Evolutionary conservation across 1,140 invertebrate genomes (phyloP).

Genomic region (Dolichoris vasculosae): DNA sequence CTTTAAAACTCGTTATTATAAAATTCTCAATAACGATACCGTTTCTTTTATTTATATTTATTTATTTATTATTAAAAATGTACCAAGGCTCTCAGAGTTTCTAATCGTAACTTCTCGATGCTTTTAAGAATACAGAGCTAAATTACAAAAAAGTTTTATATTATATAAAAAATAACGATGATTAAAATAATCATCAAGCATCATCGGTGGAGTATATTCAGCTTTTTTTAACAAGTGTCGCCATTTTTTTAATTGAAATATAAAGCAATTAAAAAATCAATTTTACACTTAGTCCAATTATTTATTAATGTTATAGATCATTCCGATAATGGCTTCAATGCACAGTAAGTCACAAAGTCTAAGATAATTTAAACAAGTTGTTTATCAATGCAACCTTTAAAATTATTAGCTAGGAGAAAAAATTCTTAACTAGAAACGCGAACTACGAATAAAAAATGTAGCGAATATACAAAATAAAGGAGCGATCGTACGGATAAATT

Average conservation of each 20-base stretch:
- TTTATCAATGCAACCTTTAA: background rate
- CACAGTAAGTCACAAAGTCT: background rate
- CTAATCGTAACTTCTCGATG: too few relatives aligned
- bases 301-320: constrained; percentile 4
- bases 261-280: constrained; percentile 4
- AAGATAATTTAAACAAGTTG: constrained; percentile 1
- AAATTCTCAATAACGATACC: background rate
- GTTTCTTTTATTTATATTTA: too few relatives aligned
- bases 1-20: background rate
- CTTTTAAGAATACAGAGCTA: too few relatives aligned
- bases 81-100: too few relatives aligned
- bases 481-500: too few relatives aligned
- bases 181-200: background rate
- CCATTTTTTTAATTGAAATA: background rate
- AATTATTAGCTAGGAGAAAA: background rate
- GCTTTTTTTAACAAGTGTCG: background rate
- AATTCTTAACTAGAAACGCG: background rate
- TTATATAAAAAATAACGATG: background rate
- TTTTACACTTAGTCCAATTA: background rate
- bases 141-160: background rate
- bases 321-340: background rate
- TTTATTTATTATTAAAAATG: too few relatives aligned
- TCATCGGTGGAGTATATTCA: background rate
- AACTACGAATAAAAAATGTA: background rate
- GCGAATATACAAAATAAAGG: background rate